phyloP scores from a whole-genome alignment of 2,113 vertebrate species.

The Lepus americanus region DNA sequence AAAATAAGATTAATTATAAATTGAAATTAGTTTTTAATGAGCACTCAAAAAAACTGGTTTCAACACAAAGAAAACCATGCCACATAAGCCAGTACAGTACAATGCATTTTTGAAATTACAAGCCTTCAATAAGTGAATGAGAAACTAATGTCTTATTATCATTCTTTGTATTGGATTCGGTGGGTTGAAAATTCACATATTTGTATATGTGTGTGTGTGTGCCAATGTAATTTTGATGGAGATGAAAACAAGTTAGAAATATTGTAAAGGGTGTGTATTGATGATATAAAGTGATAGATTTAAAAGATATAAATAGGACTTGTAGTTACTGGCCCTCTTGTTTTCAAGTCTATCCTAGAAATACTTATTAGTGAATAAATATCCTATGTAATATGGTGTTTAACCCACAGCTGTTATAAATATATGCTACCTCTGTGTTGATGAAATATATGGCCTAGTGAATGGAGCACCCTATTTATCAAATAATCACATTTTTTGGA shows the following conservation, averaged over 20 bases:
- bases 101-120: slow-evolving; percentile 59
- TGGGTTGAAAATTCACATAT: slow-evolving; percentile 3
- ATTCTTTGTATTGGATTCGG: slow-evolving; percentile 57
- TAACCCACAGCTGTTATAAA: neutral
- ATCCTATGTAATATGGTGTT: neutral
- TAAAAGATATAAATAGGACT: neutral
- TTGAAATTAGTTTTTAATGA: slow-evolving; percentile 69
- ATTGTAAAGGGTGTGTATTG: neutral
- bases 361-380: neutral
- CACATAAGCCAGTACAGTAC: slow-evolving; percentile 3
- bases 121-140: slow-evolving; percentile 62
- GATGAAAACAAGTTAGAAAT: slow-evolving; percentile 15
- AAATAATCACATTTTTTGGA: neutral
- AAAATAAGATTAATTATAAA: slow-evolving; percentile 70
- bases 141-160: slow-evolving; percentile 52
- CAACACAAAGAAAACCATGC: slow-evolving; percentile 22
- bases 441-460: neutral
- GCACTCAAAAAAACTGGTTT: slow-evolving; percentile 19
- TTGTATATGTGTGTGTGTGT: neutral
- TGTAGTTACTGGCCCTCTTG: neutral
- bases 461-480: neutral
- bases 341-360: neutral
- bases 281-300: neutral
- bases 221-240: slow-evolving; percentile 13
- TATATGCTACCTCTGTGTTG: neutral